A percentile compares a stretch with the other conserved stretches of the same genome.
phyloP scores from a whole-genome alignment of 1,140 invertebrate species.

The Hypothenemus hampei region DNA sequence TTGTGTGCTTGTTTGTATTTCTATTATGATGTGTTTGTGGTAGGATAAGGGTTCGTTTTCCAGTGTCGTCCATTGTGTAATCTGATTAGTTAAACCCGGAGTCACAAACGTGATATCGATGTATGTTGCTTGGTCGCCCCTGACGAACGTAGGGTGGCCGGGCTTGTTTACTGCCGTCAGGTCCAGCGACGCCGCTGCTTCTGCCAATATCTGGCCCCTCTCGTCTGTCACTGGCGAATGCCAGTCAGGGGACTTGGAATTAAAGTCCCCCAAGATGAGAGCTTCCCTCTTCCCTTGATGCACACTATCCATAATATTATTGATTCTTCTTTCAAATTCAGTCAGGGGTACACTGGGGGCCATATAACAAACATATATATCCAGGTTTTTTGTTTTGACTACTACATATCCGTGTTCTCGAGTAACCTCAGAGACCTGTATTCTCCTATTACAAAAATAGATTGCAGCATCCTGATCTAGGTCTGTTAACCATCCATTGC shows the following conservation, averaged over 20 bases:
- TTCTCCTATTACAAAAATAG: neutral
- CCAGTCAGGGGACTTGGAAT: slow-evolving; percentile 10
- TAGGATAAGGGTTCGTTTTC: slow-evolving; percentile 4
- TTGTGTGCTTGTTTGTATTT: neutral
- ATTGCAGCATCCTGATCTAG: slow-evolving; percentile 3
- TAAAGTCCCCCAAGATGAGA: slow-evolving; percentile 13
- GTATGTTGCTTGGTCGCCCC: neutral
- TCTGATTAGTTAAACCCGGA: neutral
- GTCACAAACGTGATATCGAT: slow-evolving; percentile 11
- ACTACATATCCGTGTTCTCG: neutral
- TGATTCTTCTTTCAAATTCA: neutral
- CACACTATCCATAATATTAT: neutral
- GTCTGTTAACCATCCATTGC: slow-evolving; percentile 3
- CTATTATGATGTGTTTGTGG: slow-evolving; percentile 4
- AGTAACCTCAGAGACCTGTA: neutral
- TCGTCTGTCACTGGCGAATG: neutral
- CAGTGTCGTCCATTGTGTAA: slow-evolving; percentile 1
- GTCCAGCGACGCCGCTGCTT: neutral
- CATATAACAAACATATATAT: slow-evolving; percentile 13
- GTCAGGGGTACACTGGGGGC: slow-evolving; percentile 2
- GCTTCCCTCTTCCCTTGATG: neutral
- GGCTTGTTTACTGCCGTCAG: slow-evolving; percentile 3
- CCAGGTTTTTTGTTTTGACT: neutral
- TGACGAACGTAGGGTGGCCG: neutral
- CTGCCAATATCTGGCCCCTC: slow-evolving; percentile 8